Base-by-base conservation (phyloP, 2,113 vertebrate genomes). In the Garra rufa region DNA sequence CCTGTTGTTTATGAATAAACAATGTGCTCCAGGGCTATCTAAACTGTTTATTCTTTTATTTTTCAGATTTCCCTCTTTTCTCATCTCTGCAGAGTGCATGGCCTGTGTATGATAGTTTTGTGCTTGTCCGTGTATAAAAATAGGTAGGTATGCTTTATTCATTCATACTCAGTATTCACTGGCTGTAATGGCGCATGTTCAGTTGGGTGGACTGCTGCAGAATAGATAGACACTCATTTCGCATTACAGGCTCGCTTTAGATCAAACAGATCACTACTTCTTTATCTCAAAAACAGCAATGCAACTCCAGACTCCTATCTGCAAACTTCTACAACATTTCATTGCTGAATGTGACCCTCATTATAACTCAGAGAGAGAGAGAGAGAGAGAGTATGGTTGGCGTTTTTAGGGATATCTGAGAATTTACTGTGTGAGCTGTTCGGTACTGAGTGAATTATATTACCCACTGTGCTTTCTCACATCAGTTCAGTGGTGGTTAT, bases 271-370 rank as follows among this genome's bases (percentile, higher is more conserved):
- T 81, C 63, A 9, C 65, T 48, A 48, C 41, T 24, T 4, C 61
- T 81, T 81, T 70, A 81, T 52, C 63, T 70, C 46, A 70, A 69
- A 81, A 26, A 70, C 79, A 52, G 44, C 61, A 55, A 70, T 48
- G 38, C 46, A 65, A 65, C 59, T 80, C 24, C 77, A 28, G 41
- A 50, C 79, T 17, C 63, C 41, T 81, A 81, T 81, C 63, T 52
- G 44, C 44, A n/a, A 70, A 70, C 28, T 81, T 81, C 79, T 70
- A 55, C 43, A 70, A n/a, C 43, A 70, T 55, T 70, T 41, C 65
- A 81, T 30, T 67, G 59, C 61, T 52, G 63, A 69, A 81, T 70
- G 65, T 81, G 65, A 81, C 65, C 65, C 79, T 81, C 44, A 55
- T 81, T 81, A 81, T 81, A 21, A 67, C 24, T 67, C 61, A 81